phyloP scores from a whole-genome alignment of 2,113 vertebrate genomes.

The Pelvicachromis taeniatus region DNA sequence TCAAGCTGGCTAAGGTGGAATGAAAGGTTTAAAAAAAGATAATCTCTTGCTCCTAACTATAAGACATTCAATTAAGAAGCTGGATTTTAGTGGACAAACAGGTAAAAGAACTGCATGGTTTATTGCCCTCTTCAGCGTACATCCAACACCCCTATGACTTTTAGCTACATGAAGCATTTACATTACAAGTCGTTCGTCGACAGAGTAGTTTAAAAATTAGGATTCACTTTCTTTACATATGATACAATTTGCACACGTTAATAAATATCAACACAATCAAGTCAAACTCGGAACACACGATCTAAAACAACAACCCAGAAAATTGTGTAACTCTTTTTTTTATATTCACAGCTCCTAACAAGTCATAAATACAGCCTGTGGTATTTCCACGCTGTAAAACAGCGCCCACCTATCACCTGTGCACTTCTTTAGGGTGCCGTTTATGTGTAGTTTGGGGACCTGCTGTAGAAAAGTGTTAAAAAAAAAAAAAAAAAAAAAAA shows the following conservation, averaged over 20 bases:
- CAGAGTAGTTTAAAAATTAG: conserved; percentile 76
- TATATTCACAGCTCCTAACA: conserved; percentile 65
- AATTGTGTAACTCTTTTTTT: conserved; percentile 55
- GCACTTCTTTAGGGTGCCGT: background rate
- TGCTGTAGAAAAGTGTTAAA: conserved; percentile 25
- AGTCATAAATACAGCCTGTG: conserved; percentile 53
- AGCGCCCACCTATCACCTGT: conserved; percentile 28
- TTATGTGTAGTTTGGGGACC: conserved; percentile 1
- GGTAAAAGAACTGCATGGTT: conserved; percentile 67
- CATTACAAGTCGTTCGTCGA: conserved; percentile 66
- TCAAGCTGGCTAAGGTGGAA: background rate
- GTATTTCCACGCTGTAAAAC: conserved; percentile 45
- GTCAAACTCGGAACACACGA: conserved; percentile 68
- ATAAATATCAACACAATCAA: conserved; percentile 81
- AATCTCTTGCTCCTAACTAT: background rate
- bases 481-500: background rate
- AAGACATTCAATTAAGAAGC: background rate
- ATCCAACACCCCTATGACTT: conserved; percentile 71
- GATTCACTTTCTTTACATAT: conserved; percentile 79
- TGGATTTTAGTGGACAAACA: background rate
- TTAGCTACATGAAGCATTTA: conserved; percentile 77
- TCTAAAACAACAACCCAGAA: conserved; percentile 61
- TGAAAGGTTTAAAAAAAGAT: background rate
- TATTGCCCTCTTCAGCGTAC: conserved; percentile 73
- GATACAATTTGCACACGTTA: conserved; percentile 79